phyloP scores from a whole-genome alignment of 2,797 vertebrate species.

The Sebastes itinus region DNA sequence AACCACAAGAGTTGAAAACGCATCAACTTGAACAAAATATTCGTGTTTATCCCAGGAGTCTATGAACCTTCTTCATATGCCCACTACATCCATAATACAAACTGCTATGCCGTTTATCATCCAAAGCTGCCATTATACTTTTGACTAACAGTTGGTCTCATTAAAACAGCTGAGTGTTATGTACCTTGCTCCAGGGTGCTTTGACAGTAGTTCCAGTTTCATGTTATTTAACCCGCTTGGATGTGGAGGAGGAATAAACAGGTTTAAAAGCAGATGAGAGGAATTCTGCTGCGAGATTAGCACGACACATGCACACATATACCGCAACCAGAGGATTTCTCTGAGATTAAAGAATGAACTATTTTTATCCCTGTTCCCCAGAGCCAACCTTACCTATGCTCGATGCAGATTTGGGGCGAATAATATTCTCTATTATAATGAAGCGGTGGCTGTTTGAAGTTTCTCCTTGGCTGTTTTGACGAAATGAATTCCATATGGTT shows the following conservation, averaged over 20 bases:
- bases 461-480: slow-evolving; percentile 64
- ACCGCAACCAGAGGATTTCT: slow-evolving; percentile 51
- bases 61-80: not conserved
- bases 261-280: slow-evolving; percentile 59
- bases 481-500: slow-evolving; percentile 55
- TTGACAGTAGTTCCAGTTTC: slow-evolving; percentile 16
- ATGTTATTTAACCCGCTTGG: slow-evolving; percentile 21
- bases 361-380: slow-evolving; percentile 67
- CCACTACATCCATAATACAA: not conserved
- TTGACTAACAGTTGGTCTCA: slow-evolving; percentile 12
- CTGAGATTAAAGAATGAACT: slow-evolving; percentile 67
- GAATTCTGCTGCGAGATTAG: slow-evolving; percentile 42
- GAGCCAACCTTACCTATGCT: slow-evolving; percentile 61
- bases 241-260: slow-evolving; percentile 52
- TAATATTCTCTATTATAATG: slow-evolving; percentile 66
- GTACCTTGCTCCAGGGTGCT: slow-evolving; percentile 18
- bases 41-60: not conserved
- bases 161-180: slow-evolving; percentile 22
- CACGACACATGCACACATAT: slow-evolving; percentile 36
- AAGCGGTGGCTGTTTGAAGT: slow-evolving; percentile 72
- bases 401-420: slow-evolving; percentile 55
- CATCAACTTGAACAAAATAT: not conserved
- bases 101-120: not conserved
- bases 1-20: not conserved
- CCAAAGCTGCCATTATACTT: not conserved